These are phyloP conservation scores for Petaurus breviceps DNA, from an alignment of 2,113 vertebrate genomes.

Conservation along the genomic window DNA sequence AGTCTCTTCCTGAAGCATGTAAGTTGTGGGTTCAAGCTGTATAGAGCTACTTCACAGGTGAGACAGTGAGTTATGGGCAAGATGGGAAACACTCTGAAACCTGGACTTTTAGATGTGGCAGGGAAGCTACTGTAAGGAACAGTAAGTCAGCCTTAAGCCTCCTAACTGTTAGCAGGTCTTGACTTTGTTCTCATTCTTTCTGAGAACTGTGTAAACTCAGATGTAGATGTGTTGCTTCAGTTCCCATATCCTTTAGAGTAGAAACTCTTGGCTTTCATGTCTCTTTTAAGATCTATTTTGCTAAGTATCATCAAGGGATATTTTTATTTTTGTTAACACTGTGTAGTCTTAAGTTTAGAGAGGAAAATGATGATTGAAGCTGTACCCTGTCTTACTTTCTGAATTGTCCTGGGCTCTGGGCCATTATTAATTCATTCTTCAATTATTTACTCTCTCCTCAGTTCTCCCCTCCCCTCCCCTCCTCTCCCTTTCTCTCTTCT, in stretches of 20 bases:
- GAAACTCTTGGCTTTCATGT: background rate
- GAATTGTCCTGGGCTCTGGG: background rate
- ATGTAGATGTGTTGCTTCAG: accelerated
- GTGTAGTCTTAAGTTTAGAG: background rate
- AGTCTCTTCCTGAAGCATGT: background rate
- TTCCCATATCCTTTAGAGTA: background rate
- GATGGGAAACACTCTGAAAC: background rate
- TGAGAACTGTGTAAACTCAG: background rate
- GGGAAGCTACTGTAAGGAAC: background rate
- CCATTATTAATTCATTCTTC: background rate
- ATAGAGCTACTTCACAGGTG: background rate
- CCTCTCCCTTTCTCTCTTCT: no score
- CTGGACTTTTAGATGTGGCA: background rate
- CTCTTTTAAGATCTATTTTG: background rate
- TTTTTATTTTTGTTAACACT: background rate
- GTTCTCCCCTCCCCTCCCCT: no score
- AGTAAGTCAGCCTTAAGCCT: background rate
- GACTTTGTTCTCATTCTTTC: background rate
- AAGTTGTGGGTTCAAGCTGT: background rate
- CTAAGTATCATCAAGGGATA: background rate
- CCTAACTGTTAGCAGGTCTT: background rate
- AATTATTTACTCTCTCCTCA: background rate
- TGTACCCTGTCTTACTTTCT: background rate
- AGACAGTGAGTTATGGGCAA: background rate
- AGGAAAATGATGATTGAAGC: background rate